A percentile compares a stretch with the other conserved stretches of the same genome.
These are phyloP conservation scores for Actenoides hombroni DNA, from an alignment of 2,113 vertebrate genomes.

Conservation along the genomic window DNA sequence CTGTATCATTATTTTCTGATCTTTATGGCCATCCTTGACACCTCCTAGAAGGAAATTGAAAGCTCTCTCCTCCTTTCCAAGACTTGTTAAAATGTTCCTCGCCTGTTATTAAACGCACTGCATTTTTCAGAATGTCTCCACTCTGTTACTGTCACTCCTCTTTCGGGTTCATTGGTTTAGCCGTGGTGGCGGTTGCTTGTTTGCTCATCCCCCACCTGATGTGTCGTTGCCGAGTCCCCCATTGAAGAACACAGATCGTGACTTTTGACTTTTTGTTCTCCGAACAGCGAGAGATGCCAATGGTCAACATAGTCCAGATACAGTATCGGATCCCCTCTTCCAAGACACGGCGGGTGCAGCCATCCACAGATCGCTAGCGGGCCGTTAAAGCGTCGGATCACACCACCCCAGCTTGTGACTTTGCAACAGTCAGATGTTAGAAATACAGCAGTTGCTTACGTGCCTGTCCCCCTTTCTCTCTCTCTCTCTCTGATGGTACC, in stretches of 20 bases:
- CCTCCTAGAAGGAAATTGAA: slow-evolving; percentile 66
- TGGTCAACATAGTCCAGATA: slow-evolving; percentile 37
- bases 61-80: slow-evolving; percentile 48
- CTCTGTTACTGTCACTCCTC: slow-evolving; percentile 25
- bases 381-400: slow-evolving; percentile 67
- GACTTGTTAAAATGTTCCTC: slow-evolving; percentile 40
- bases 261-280: slow-evolving; percentile 35
- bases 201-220: neutral
- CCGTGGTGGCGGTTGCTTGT: neutral
- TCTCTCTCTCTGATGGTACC: neutral
- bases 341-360: slow-evolving; percentile 14
- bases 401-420: slow-evolving; percentile 11
- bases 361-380: slow-evolving; percentile 40
- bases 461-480: neutral
- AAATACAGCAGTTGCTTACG: neutral
- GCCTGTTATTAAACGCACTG: neutral
- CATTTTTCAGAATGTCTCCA: slow-evolving; percentile 38
- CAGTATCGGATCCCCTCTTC: slow-evolving; percentile 30
- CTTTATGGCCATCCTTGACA: slow-evolving; percentile 70
- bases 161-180: slow-evolving; percentile 53
- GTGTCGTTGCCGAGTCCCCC: slow-evolving; percentile 27
- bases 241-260: slow-evolving; percentile 44
- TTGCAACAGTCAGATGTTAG: neutral
- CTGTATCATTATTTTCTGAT: slow-evolving; percentile 74
- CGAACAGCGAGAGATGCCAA: slow-evolving; percentile 39